phyloP scores from a whole-genome alignment of 2,888 invertebrate species.

The Tenthredo distinguenda region DNA sequence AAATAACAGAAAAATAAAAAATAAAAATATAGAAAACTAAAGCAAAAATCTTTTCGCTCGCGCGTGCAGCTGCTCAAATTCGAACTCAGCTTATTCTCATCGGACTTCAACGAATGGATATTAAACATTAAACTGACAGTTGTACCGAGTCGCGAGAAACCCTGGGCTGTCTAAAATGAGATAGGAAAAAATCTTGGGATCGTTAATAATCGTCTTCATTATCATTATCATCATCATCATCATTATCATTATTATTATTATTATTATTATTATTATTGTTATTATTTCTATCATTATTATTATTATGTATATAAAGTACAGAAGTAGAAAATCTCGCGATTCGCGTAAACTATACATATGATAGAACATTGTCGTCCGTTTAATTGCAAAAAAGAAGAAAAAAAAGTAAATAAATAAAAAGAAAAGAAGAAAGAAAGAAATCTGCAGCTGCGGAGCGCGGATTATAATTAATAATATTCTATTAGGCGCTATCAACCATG shows the following conservation, averaged over 20 bases:
- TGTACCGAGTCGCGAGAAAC: neutral
- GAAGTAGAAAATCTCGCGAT: neutral
- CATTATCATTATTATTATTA: neutral
- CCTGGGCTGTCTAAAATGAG: neutral
- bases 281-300: slow-evolving; percentile 1
- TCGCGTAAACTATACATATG: neutral
- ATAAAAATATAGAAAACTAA: slow-evolving; percentile 8
- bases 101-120: neutral
- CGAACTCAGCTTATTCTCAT: too few species aligned
- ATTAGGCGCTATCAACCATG: slow-evolving; percentile 35
- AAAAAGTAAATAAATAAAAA: neutral
- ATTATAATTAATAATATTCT: slow-evolving; percentile 18
- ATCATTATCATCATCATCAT: neutral
- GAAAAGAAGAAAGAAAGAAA: neutral
- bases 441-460: slow-evolving; percentile 9
- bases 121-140: neutral
- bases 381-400: slow-evolving; percentile 2
- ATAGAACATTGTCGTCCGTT: neutral
- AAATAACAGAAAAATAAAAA: slow-evolving; percentile 25
- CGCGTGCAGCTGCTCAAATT: slow-evolving; percentile 2
- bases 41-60: neutral
- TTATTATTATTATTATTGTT: neutral
- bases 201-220: neutral
- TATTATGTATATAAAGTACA: neutral
- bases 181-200: neutral